phyloP scores from a whole-genome alignment of 2,113 vertebrate genomes.

The Tonatia bakeri region DNA sequence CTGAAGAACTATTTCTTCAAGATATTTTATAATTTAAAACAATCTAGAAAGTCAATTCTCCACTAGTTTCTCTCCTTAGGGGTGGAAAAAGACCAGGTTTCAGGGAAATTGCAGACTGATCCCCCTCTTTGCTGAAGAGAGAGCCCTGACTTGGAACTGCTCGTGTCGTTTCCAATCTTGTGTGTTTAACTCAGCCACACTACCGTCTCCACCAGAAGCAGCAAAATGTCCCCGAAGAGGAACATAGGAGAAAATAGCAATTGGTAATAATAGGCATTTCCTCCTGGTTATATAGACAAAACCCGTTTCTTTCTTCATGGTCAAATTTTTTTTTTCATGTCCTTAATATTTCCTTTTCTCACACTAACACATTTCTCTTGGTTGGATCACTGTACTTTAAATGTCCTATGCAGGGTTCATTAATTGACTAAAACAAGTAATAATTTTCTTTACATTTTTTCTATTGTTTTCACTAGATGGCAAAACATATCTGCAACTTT shows the following conservation, averaged over 20 bases:
- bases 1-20: background rate
- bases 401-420: slow-evolving; percentile 44
- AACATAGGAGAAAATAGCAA: background rate
- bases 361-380: slow-evolving; percentile 22
- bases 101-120: background rate
- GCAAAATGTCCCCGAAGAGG: background rate
- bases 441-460: slow-evolving; percentile 63
- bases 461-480: slow-evolving; percentile 64
- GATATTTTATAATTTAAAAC: background rate
- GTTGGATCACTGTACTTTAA: slow-evolving; percentile 46
- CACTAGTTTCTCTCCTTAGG: background rate
- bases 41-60: background rate
- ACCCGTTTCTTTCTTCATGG: slow-evolving; percentile 40
- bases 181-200: background rate
- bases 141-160: background rate
- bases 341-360: slow-evolving; percentile 48
- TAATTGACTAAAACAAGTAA: slow-evolving; percentile 79
- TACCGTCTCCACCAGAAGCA: background rate
- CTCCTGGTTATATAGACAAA: background rate
- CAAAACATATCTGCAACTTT: slow-evolving; percentile 30
- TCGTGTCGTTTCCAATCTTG: background rate
- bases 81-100: background rate
- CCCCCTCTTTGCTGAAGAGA: background rate
- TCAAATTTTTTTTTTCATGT: slow-evolving; percentile 4
- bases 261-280: background rate